Base-by-base conservation (phyloP, 2,797 vertebrate genomes). In the Sciurus carolinensis region DNA sequence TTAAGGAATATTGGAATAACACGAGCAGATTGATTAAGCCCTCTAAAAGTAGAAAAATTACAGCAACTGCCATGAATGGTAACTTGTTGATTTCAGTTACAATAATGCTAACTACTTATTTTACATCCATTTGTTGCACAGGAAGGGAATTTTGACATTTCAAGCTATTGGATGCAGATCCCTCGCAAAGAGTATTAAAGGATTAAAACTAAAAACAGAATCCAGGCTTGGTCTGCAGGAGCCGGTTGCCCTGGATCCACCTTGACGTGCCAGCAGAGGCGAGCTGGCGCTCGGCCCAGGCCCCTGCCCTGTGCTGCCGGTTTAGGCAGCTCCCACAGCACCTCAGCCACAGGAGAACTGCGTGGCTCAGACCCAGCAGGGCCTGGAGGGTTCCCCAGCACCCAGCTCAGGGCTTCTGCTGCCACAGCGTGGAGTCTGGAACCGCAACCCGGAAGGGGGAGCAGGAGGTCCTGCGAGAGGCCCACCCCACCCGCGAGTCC, bases 351-450 rank as follows among this genome's bases (percentile, higher is more conserved):
- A 2, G 50, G 30, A 11, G 2, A 11, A 20, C 7, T 2, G 39
- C 4, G 47, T 1, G 33, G 44, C 33, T 15, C 73, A 13, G 81
- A 59, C n/a, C 39, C 54, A 15, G 0, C 39, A 28, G 62, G 80
- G 44, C 4, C 9, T 36, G 22, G 67, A 12, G 5, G 7, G 13
- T 0, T 54, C 54, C 91, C 59, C 24, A 12, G 62, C 3, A 57
- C 4, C 3, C 4, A 5, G 71, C 50, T 44, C 26, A 50, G 3
- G n/a, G 11, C 18, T 17, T 14, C 33, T 22, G 15, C 3, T 0
- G 14, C 6, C 44, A 1, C 0, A 15, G n/a, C 5, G 5, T 6
- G 0, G 13, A 7, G 7, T 17, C 13, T 13, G 0, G 1, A 33
- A 44, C 54, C 7, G 20, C 54, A 20, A 17, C 54, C 54, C 3